These are phyloP conservation scores for Sussaba pulchella DNA, from an alignment of 2,888 invertebrate genomes.

Conservation along the genomic window DNA sequence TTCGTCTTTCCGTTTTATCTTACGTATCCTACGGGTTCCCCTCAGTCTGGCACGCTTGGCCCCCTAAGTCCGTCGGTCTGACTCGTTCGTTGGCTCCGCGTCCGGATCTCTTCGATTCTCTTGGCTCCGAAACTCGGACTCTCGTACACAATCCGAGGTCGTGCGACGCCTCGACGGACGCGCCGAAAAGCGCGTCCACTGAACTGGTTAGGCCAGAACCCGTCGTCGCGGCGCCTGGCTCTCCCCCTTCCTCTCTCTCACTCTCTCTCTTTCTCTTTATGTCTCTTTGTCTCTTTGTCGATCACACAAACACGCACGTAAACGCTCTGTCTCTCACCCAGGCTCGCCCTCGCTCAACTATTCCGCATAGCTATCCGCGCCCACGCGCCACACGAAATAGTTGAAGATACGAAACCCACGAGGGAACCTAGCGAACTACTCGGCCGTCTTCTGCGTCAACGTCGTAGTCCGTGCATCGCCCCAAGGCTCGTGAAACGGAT, in stretches of 20 bases:
- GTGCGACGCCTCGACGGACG: slow-evolving; percentile 49
- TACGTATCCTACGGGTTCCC: slow-evolving; percentile 63
- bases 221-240: slow-evolving; percentile 49
- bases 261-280: not conserved
- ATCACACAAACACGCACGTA: slow-evolving; percentile 27
- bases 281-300: not conserved
- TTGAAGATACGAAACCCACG: slow-evolving; percentile 18
- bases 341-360: slow-evolving; percentile 34
- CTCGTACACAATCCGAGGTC: slow-evolving; percentile 37
- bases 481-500: slow-evolving; percentile 2
- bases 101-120: slow-evolving; percentile 29
- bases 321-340: slow-evolving; percentile 20
- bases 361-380: slow-evolving; percentile 9
- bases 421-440: slow-evolving; percentile 35
- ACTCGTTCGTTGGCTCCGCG: slow-evolving; percentile 30
- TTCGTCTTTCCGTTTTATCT: slow-evolving; percentile 9
- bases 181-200: slow-evolving; percentile 45
- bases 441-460: slow-evolving; percentile 32
- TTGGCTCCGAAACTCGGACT: slow-evolving; percentile 28
- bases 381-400: slow-evolving; percentile 48
- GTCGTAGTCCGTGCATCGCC: slow-evolving; percentile 28
- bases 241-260: too few species aligned
- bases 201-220: slow-evolving; percentile 51
- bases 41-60: slow-evolving; percentile 53
- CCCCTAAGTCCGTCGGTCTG: slow-evolving; percentile 28